A percentile compares a stretch with the other conserved stretches of the same genome.
phyloP scores from a whole-genome alignment of 64 coral and sea anemone genomes.

The Cladopsammia gracilis region DNA sequence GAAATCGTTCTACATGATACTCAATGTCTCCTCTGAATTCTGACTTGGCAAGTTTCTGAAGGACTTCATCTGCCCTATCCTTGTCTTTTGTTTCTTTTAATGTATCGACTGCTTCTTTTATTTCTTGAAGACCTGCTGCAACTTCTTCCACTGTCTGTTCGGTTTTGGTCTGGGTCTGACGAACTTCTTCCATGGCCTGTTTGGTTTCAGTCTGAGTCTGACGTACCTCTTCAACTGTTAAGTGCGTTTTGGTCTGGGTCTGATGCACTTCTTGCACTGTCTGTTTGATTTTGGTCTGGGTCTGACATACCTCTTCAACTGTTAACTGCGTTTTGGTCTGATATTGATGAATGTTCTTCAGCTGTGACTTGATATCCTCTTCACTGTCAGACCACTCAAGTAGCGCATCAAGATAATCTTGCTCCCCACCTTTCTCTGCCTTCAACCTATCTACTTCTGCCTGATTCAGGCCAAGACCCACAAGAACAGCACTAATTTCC shows the following conservation, averaged over 20 bases:
- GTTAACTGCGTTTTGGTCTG: neutral
- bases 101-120: neutral
- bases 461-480: slow-evolving; percentile 44
- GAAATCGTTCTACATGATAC: too few species aligned
- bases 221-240: neutral
- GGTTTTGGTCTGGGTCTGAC: neutral
- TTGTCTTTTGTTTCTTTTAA: neutral
- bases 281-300: slow-evolving; percentile 19
- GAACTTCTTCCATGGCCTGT: too few species aligned
- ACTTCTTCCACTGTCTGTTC: too few species aligned
- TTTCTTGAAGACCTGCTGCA: neutral
- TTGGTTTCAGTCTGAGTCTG: too few species aligned
- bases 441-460: slow-evolving; percentile 58
- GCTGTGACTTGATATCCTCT: neutral
- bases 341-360: neutral
- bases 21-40: too few species aligned
- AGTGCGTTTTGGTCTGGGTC: neutral
- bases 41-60: too few species aligned
- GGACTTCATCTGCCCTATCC: too few species aligned
- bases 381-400: slow-evolving; percentile 43
- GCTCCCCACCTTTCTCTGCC: slow-evolving; percentile 12
- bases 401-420: slow-evolving; percentile 30
- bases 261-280: neutral
- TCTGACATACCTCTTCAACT: slow-evolving; percentile 34
- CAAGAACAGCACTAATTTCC: slow-evolving; percentile 50